These are phyloP conservation scores for Colistium nudipinnis DNA, from an alignment of 2,113 vertebrate species.

Conservation along the genomic window DNA sequence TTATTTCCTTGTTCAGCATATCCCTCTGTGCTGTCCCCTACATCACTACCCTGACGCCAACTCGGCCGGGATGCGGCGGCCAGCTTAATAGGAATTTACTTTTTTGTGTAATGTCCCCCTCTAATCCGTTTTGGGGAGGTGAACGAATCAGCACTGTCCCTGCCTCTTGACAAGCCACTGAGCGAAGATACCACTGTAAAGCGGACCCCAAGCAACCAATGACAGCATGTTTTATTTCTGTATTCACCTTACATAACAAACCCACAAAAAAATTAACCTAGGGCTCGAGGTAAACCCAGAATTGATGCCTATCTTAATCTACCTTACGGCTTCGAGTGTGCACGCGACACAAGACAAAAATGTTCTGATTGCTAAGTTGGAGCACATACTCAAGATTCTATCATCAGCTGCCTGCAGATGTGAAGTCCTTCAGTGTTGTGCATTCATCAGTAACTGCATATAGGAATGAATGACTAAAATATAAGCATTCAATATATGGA, in stretches of 20 bases:
- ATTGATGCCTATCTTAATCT: slow-evolving; percentile 46
- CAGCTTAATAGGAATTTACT: slow-evolving; percentile 44
- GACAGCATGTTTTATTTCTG: slow-evolving; percentile 18
- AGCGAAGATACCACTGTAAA: slow-evolving; percentile 22
- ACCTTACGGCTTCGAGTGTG: not conserved
- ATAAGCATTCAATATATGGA: not conserved
- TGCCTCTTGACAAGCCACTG: slow-evolving; percentile 8
- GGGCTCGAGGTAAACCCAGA: slow-evolving; percentile 46
- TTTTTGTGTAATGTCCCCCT: slow-evolving; percentile 14
- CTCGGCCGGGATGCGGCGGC: not conserved
- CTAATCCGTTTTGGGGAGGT: slow-evolving; percentile 48
- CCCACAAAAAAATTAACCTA: not conserved
- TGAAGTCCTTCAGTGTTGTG: not conserved
- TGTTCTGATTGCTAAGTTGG: not conserved
- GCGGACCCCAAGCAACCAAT: slow-evolving; percentile 2
- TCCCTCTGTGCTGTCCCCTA: slow-evolving; percentile 8
- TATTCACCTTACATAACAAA: slow-evolving; percentile 25
- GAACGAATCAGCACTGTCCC: slow-evolving; percentile 27
- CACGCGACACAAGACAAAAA: slow-evolving; percentile 16
- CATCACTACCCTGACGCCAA: slow-evolving; percentile 20
- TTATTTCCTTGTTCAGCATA: not conserved
- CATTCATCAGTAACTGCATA: slow-evolving; percentile 15
- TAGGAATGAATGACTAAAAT: not conserved
- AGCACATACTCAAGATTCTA: slow-evolving; percentile 36
- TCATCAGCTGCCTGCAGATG: slow-evolving; percentile 28